phyloP scores from a whole-genome alignment of 2,113 vertebrate species.

The Chiloscyllium plagiosum region DNA sequence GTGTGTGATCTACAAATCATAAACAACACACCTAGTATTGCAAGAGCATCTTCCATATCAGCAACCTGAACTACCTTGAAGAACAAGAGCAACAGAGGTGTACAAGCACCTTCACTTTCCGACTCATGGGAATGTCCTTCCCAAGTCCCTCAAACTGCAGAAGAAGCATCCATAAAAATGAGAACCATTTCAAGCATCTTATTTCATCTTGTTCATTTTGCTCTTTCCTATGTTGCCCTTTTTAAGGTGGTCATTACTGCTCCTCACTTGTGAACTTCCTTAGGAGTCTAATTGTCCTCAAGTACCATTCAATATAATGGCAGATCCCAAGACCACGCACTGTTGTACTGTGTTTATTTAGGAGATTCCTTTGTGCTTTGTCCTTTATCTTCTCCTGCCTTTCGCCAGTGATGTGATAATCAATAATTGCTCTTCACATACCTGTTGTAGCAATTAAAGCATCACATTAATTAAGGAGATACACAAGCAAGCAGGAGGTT shows the following conservation, averaged over 20 bases:
- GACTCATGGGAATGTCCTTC: no score
- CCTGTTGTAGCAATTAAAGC: background rate
- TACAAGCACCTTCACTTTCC: no score
- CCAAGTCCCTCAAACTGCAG: no score
- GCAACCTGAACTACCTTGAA: no score
- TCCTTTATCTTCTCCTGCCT: background rate
- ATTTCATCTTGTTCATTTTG: background rate
- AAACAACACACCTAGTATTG: no score
- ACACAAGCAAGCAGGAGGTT: background rate
- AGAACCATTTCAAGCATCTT: background rate
- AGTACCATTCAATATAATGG: background rate
- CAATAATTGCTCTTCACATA: background rate
- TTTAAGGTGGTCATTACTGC: background rate
- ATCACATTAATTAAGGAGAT: background rate
- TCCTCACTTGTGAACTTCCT: background rate
- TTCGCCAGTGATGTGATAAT: background rate
- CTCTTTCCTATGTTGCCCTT: background rate
- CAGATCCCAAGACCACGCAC: background rate
- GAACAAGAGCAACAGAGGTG: no score
- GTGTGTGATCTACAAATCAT: no score
- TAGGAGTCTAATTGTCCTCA: background rate
- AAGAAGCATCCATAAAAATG: no score
- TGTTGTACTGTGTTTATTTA: background rate
- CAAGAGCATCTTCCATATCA: no score
- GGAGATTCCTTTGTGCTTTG: background rate